Conservation (phyloP, 2,113 vertebrate genomes). For the Chitala chitala region DNA sequence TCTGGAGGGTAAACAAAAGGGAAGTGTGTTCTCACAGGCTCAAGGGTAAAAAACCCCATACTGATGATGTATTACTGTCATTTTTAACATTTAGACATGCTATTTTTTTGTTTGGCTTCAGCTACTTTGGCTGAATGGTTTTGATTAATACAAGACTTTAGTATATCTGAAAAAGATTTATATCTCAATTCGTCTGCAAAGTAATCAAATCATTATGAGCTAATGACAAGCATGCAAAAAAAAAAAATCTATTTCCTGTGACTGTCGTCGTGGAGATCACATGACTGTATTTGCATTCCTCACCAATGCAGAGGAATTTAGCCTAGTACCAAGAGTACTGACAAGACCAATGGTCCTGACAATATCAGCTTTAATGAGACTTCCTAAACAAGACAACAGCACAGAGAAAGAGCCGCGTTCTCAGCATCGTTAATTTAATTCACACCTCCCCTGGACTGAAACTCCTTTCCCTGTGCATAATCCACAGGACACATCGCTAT, state of each 20-base stretch:
- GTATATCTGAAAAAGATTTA: slow-evolving; percentile 87
- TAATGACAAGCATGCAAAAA: slow-evolving; percentile 79
- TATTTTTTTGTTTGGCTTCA: slow-evolving; percentile 72
- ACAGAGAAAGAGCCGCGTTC: not conserved
- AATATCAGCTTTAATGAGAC: slow-evolving; percentile 65
- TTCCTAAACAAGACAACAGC: slow-evolving; percentile 37
- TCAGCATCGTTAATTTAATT: not conserved
- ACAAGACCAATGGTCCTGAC: slow-evolving; percentile 34
- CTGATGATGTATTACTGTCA: slow-evolving; percentile 84
- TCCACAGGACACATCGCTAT: too few species aligned
- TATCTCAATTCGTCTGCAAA: slow-evolving; percentile 84
- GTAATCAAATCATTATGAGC: slow-evolving; percentile 87
- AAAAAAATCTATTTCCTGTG: slow-evolving; percentile 60
- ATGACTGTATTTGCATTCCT: slow-evolving; percentile 61
- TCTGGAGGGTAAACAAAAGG: slow-evolving; percentile 9
- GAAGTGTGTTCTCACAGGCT: slow-evolving; percentile 4
- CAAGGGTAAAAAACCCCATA: slow-evolving; percentile 64
- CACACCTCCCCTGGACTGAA: not conserved
- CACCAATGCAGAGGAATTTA: slow-evolving; percentile 64
- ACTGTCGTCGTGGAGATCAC: slow-evolving; percentile 51
- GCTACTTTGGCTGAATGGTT: slow-evolving; percentile 83
- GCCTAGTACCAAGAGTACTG: slow-evolving; percentile 44
- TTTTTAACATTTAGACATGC: slow-evolving; percentile 84
- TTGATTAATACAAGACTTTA: slow-evolving; percentile 84
- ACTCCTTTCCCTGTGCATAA: not conserved